A percentile compares a stretch with the other conserved stretches of the same genome.
Evolutionary conservation across 2,888 invertebrate species (phyloP).

Genomic region (Operophtera brumata): DNA sequence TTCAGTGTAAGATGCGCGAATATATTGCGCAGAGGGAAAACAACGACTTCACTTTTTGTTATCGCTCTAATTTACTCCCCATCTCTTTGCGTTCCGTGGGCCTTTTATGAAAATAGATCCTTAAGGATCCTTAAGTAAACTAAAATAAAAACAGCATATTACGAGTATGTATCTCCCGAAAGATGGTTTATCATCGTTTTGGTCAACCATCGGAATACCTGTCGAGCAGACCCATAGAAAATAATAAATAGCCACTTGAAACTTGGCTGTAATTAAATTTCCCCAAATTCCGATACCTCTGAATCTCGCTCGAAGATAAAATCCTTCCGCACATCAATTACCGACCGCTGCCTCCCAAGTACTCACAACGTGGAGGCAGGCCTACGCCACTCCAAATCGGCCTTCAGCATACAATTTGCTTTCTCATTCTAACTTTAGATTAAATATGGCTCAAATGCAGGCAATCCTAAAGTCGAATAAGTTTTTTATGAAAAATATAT

Average conservation of each 20-base stretch:
- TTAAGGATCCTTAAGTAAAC: too few species aligned
- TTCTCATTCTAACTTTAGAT: neutral
- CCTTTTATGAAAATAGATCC: too few species aligned
- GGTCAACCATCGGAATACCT: conserved; percentile 1
- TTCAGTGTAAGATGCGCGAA: too few species aligned
- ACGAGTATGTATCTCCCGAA: too few species aligned
- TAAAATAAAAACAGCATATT: too few species aligned
- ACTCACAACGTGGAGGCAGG: neutral
- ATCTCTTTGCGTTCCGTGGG: too few species aligned
- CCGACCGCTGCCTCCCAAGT: conserved; percentile 22
- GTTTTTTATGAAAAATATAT: too few species aligned
- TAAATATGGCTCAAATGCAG: neutral
- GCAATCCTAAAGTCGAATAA: neutral
- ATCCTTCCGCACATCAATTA: conserved; percentile 40
- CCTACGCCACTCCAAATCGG: conserved; percentile 1
- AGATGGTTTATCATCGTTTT: too few species aligned
- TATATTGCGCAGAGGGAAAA: too few species aligned
- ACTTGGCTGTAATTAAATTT: conserved; percentile 25
- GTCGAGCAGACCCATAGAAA: conserved; percentile 19
- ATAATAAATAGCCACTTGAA: conserved; percentile 26
- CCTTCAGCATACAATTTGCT: neutral
- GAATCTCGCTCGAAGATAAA: conserved; percentile 29
- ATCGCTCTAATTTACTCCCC: too few species aligned
- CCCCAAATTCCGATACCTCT: conserved; percentile 25
- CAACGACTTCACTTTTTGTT: too few species aligned